These are phyloP conservation scores for Aldabrachelys gigantea DNA, from an alignment of 2,113 vertebrate genomes.

Conservation along the genomic window DNA sequence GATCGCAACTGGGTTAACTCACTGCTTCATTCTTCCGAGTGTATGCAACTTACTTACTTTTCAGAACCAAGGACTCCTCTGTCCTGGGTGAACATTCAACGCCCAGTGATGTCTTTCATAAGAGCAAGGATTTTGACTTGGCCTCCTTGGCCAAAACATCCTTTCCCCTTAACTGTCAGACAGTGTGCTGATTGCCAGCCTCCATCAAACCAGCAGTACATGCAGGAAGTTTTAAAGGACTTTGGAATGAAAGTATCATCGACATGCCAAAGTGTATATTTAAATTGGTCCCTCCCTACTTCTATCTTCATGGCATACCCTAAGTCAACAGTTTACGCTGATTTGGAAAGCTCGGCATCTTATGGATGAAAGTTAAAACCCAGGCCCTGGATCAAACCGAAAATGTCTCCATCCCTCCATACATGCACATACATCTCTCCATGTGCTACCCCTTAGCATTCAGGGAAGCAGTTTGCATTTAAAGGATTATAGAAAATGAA, in stretches of 20 bases:
- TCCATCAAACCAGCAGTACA: background rate
- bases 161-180: background rate
- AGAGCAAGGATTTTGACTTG: fast-evolving
- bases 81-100: background rate
- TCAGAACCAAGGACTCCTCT: background rate
- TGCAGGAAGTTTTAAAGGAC: background rate
- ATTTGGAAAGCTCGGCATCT: background rate
- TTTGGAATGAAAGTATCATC: background rate
- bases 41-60: background rate
- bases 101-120: background rate
- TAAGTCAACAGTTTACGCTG: background rate
- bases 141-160: background rate
- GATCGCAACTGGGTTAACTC: background rate
- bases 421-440: background rate
- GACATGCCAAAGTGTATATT: background rate
- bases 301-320: background rate
- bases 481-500: background rate
- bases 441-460: background rate
- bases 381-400: background rate
- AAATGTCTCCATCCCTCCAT: background rate
- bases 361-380: background rate
- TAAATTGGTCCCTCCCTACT: background rate
- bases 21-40: background rate
- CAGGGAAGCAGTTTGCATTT: background rate
- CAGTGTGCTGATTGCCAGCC: background rate